These are phyloP conservation scores for Micromesistius poutassou DNA, from an alignment of 2,797 vertebrate species.

Conservation along the genomic window DNA sequence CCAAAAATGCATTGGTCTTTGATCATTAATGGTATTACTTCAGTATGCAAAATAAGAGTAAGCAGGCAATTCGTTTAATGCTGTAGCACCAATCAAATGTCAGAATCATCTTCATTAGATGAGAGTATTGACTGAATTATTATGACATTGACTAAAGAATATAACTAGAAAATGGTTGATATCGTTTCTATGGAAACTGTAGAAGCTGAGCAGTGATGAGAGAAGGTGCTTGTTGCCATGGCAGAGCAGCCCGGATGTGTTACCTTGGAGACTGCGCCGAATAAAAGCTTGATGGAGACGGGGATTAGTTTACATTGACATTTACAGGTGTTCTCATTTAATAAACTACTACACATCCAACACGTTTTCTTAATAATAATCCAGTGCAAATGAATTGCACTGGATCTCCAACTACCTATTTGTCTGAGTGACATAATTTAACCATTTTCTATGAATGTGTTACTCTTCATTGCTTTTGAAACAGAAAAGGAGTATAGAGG, in stretches of 20 bases:
- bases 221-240: constrained; percentile 65
- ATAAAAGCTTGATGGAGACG: constrained; percentile 37
- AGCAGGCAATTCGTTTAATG: not conserved
- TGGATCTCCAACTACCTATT: not conserved
- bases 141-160: constrained; percentile 7
- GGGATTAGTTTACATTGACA: constrained; percentile 30
- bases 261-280: constrained; percentile 54
- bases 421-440: not conserved
- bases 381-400: not conserved
- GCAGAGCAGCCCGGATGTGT: constrained; percentile 57
- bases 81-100: not conserved
- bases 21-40: not conserved
- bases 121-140: constrained; percentile 6
- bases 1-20: not conserved
- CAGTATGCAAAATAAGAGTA: not conserved
- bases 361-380: not conserved
- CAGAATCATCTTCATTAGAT: not conserved
- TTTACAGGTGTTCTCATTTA: constrained; percentile 47
- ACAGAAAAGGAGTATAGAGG: not conserved
- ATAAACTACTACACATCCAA: not conserved
- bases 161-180: constrained; percentile 35
- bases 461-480: not conserved
- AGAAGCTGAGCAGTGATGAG: constrained; percentile 41
- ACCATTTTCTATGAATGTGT: not conserved
- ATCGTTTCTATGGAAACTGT: constrained; percentile 71